These are phyloP conservation scores for Dendrolimus punctatus DNA, from an alignment of 1,140 invertebrate genomes.

Conservation along the genomic window DNA sequence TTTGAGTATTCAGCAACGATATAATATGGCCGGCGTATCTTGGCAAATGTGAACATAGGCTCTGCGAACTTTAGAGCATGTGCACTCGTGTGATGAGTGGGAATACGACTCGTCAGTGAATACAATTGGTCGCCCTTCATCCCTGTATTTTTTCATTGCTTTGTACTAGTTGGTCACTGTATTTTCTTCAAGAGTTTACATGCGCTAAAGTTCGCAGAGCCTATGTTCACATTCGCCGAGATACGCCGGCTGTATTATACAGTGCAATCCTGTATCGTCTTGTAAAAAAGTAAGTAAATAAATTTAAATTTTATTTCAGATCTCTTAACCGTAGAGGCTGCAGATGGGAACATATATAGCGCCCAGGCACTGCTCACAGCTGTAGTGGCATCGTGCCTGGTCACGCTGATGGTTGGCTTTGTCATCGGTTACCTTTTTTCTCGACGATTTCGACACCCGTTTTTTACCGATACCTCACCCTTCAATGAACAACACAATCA, in stretches of 20 bases:
- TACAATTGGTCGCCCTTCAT: no score
- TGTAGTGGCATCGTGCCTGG: conserved; percentile 83
- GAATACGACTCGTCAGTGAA: no score
- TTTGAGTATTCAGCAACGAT: no score
- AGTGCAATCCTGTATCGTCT: not conserved
- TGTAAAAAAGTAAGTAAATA: not conserved
- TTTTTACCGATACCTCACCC: conserved; percentile 80
- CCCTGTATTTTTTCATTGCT: no score
- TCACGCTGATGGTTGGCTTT: conserved; percentile 86
- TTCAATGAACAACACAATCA: conserved; percentile 79
- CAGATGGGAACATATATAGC: conserved; percentile 80
- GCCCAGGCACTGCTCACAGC: conserved; percentile 86
- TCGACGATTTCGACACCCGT: conserved; percentile 80
- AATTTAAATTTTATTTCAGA: conserved; percentile 56
- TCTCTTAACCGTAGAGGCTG: conserved; percentile 74
- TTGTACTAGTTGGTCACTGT: no score
- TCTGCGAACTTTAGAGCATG: no score
- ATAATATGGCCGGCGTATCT: no score
- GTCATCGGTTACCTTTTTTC: conserved; percentile 88
- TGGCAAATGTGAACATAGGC: no score
- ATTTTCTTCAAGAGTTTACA: no score
- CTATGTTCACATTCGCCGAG: no score
- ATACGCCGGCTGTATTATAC: not conserved
- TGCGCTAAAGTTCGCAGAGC: no score
- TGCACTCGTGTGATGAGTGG: no score